phyloP scores from a whole-genome alignment of 2,888 invertebrate genomes.

The Patella depressa region DNA sequence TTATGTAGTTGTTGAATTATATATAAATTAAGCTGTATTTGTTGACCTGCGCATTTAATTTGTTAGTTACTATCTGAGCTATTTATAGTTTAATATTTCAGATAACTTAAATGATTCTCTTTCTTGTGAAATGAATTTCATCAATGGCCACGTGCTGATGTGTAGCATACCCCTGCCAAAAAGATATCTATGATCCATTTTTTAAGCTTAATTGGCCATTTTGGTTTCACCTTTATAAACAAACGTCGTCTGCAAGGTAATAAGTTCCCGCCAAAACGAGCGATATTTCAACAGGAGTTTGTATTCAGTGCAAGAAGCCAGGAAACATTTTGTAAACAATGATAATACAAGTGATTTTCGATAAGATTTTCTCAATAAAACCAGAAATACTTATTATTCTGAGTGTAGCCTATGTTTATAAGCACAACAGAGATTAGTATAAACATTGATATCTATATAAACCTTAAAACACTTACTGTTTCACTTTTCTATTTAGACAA shows the following conservation, averaged over 20 bases:
- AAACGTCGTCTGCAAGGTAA: constrained; percentile 11
- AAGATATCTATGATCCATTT: constrained; percentile 4
- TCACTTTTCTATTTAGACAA: too few species aligned
- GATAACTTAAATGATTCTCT: neutral
- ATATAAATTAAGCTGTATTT: too few species aligned
- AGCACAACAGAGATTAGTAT: too few species aligned
- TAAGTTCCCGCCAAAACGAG: constrained; percentile 10
- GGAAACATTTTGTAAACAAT: neutral
- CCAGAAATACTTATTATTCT: too few species aligned
- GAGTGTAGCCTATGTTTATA: too few species aligned
- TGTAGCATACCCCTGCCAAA: constrained; percentile 7
- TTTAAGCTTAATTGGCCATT: constrained; percentile 8
- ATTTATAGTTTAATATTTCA: neutral
- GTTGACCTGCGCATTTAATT: too few species aligned
- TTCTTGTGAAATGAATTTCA: constrained; percentile 1
- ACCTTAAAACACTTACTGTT: too few species aligned
- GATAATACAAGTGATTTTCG: neutral
- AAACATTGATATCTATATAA: too few species aligned
- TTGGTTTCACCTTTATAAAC: constrained; percentile 10
- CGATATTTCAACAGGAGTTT: constrained; percentile 5
- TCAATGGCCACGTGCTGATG: constrained; percentile 9
- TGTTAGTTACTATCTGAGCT: too few species aligned
- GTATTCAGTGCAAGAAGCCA: neutral
- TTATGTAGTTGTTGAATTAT: too few species aligned
- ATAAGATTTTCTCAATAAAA: too few species aligned